Percentiles rank a stretch among this genome's conserved stretches.
phyloP scores from a whole-genome alignment of 2,797 vertebrate species.

The Clarias fuscus region DNA sequence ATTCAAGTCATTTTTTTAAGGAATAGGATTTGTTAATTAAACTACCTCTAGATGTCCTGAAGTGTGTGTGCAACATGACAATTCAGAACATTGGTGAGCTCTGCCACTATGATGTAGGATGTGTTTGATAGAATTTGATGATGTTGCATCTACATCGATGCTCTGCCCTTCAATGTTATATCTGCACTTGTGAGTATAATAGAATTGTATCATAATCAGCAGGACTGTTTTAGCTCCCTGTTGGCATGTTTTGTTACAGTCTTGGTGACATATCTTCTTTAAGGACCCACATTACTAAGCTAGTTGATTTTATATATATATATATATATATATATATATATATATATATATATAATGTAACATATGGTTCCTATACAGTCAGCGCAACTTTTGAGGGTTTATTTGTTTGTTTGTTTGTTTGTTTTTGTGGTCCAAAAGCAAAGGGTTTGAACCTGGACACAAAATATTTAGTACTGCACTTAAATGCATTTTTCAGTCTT shows the following conservation, averaged over 20 bases:
- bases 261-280: not conserved
- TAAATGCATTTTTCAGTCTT: not conserved
- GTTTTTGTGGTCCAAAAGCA: not conserved
- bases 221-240: not conserved
- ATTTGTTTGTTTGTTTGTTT: not conserved
- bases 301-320: not conserved
- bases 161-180: not conserved
- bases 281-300: not conserved
- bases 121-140: not conserved
- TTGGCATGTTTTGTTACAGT: not conserved
- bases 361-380: not conserved
- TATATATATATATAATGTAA: not conserved
- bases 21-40: not conserved
- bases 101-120: not conserved
- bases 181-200: not conserved
- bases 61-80: not conserved
- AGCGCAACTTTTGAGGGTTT: not conserved
- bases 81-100: not conserved
- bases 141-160: not conserved
- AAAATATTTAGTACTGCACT: not conserved
- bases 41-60: conserved; percentile 36
- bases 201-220: not conserved
- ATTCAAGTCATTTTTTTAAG: conserved; percentile 5
- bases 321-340: not conserved
- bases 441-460: not conserved